phyloP scores from a whole-genome alignment of 2,888 invertebrate species.

The Brenthis ino region DNA sequence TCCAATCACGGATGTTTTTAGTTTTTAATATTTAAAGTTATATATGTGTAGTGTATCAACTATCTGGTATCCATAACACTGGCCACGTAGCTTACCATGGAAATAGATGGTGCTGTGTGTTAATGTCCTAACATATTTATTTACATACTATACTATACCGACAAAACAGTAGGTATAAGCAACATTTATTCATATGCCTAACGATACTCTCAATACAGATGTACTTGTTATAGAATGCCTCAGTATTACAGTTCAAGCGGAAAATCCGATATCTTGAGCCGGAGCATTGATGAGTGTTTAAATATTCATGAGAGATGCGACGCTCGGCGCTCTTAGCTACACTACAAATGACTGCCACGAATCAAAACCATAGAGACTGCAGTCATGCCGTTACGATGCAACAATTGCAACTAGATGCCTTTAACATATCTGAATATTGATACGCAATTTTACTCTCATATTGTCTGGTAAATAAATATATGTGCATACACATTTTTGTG shows the following conservation, averaged over 20 bases:
- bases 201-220: constrained; percentile 20
- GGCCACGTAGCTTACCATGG: too few species aligned
- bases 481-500: background rate
- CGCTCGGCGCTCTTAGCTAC: constrained; percentile 45
- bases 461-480: constrained; percentile 28
- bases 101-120: too few species aligned
- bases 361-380: constrained; percentile 44
- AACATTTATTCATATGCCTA: constrained; percentile 26
- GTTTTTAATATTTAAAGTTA: too few species aligned
- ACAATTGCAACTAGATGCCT: constrained; percentile 36
- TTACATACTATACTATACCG: background rate
- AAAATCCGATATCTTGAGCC: constrained; percentile 77
- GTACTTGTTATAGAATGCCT: constrained; percentile 46
- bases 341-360: constrained; percentile 65
- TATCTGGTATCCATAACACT: too few species aligned
- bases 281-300: constrained; percentile 71
- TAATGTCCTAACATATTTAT: background rate
- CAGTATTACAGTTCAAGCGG: constrained; percentile 65
- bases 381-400: constrained; percentile 36
- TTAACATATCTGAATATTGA: constrained; percentile 35
- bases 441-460: constrained; percentile 29
- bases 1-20: too few species aligned
- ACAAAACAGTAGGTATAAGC: background rate
- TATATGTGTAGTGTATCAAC: too few species aligned
- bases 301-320: constrained; percentile 70